Conservation (phyloP, 2,113 vertebrate species). For the Bubo blakistoni region DNA sequence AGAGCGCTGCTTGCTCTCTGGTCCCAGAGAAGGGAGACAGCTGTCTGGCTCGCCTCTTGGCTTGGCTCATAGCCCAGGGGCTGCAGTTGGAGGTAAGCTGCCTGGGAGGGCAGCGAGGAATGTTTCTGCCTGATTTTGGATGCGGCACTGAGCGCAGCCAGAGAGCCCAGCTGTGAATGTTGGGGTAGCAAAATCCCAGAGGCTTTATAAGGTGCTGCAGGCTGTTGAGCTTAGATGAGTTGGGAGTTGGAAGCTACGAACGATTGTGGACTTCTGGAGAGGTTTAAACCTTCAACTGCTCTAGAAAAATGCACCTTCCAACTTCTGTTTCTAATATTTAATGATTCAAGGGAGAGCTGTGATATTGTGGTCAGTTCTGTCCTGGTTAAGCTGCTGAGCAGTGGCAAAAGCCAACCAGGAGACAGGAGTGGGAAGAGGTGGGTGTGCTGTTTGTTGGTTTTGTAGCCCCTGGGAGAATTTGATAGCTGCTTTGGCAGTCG, state of each 20-base stretch:
- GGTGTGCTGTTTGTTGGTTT: not conserved
- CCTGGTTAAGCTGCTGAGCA: not conserved
- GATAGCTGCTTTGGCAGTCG: not conserved
- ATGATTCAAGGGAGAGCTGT: not conserved
- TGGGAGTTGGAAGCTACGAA: not conserved
- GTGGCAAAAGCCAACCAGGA: not conserved
- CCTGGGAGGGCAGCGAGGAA: not conserved
- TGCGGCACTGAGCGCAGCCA: not conserved
- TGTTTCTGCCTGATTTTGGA: not conserved
- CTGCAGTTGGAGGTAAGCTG: not conserved
- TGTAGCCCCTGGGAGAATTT: not conserved
- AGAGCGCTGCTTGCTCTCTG: not conserved
- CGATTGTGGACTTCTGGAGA: not conserved
- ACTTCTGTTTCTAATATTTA: not conserved
- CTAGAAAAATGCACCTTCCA: not conserved
- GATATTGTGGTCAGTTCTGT: not conserved
- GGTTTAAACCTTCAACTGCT: not conserved
- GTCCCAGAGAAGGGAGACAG: not conserved
- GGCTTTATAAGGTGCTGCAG: not conserved
- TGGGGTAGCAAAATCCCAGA: not conserved
- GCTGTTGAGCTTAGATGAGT: not conserved
- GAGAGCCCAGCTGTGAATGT: not conserved
- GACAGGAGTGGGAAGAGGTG: not conserved
- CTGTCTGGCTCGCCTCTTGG: not conserved
- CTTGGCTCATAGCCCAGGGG: not conserved